Conservation (phyloP, 2,888 invertebrate species). For the Acrocyrtus sp. region DNA sequence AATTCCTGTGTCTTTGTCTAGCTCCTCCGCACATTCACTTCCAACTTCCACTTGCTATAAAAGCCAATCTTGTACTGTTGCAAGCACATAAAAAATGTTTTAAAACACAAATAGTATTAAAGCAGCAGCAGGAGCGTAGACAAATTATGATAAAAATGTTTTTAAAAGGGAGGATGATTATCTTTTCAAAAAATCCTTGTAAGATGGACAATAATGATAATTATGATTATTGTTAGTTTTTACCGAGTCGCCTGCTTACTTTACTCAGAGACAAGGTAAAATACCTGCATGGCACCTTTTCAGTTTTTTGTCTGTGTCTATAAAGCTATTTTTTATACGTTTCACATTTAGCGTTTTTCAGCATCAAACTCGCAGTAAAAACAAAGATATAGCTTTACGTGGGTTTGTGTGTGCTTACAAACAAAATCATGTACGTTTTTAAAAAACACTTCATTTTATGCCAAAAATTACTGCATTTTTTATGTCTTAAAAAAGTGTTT, state of each 20-base stretch:
- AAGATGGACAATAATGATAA: slow-evolving; percentile 27
- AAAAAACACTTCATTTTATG: background rate
- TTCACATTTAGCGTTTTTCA: no score
- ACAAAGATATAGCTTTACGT: background rate
- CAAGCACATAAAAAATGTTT: no score
- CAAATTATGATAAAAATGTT: slow-evolving; percentile 24
- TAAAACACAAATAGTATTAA: background rate
- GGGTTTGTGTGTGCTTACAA: slow-evolving; percentile 12
- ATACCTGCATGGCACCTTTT: no score
- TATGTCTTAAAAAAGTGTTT: no score
- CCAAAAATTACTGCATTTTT: no score
- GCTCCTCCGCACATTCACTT: no score
- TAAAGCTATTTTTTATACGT: no score
- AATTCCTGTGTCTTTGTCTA: no score
- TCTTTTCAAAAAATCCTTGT: slow-evolving; percentile 37
- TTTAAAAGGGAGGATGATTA: slow-evolving; percentile 34
- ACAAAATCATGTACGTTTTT: slow-evolving; percentile 9
- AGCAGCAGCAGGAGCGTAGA: slow-evolving; percentile 22
- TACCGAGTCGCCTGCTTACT: slow-evolving; percentile 26
- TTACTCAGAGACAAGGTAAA: slow-evolving; percentile 6
- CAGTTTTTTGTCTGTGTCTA: no score
- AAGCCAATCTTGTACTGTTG: no score
- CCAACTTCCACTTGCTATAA: no score
- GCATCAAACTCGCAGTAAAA: no score
- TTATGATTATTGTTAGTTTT: slow-evolving; percentile 26